phyloP scores from a whole-genome alignment of 2,888 invertebrate species.

The Linnaemya vulpina region DNA sequence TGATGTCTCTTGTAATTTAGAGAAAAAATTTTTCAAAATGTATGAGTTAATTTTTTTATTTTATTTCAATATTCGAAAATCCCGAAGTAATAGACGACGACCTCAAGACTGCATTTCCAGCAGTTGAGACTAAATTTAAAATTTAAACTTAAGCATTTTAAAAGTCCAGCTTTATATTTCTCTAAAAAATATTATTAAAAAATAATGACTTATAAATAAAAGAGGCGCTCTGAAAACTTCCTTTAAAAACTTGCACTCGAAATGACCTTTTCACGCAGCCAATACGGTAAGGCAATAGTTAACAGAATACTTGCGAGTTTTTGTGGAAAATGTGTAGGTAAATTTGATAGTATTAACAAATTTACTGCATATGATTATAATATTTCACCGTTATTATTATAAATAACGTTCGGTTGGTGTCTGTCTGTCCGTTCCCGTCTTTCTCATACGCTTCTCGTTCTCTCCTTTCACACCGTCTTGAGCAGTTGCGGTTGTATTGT shows the following conservation, averaged over 20 bases:
- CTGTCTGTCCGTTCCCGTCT: slow-evolving; percentile 25
- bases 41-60: no score
- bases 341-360: slow-evolving; percentile 66
- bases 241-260: neutral
- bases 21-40: no score
- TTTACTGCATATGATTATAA: slow-evolving; percentile 74
- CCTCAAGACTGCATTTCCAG: no score
- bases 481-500: slow-evolving; percentile 39
- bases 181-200: no score
- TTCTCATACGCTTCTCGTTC: neutral
- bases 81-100: no score
- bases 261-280: slow-evolving; percentile 20
- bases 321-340: slow-evolving; percentile 2
- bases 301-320: slow-evolving; percentile 18
- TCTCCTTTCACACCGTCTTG: slow-evolving; percentile 38
- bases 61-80: no score
- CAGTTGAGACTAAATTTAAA: no score
- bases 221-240: no score
- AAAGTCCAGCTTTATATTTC: no score
- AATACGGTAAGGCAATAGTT: slow-evolving; percentile 20
- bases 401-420: slow-evolving; percentile 53
- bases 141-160: no score
- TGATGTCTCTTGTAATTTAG: no score
- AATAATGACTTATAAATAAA: no score
- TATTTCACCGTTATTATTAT: slow-evolving; percentile 79